Evolutionary conservation across 2,888 invertebrate species (phyloP), one percentile per base, ranked within the genome.

Genomic region (Drosophila aldrichi): DNA sequence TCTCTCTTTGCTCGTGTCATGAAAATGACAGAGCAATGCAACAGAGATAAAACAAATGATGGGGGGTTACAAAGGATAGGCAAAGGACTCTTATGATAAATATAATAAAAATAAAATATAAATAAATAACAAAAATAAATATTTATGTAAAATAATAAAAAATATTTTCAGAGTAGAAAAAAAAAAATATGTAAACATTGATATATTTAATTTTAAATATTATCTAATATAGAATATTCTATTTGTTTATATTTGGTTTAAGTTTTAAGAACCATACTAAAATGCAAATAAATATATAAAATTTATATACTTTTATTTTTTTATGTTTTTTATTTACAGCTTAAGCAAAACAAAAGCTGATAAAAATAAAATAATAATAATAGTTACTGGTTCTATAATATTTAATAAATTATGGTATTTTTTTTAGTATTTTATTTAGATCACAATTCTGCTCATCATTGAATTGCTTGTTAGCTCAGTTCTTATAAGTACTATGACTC

Each of bases 21-120:
- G 81, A 77, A 77, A 77, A 81, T 81, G 62, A 41, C 63, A 63
- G 49, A 49, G 59, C 51, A 56, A 58, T 63, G 79, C 75, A 55
- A 57, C 52, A 54, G 55, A 57, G 56, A 65, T 49, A 79, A 65
- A n/a, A 41, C n/a, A 46, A 44, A 12, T 9, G 6, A 12, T n/a
- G 18, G 57, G 49, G 36, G 36, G 32, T n/a, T 51, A 36, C 49
- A 43, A 34, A 20, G 8, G 22, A 16, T 22, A 22, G 43, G 18
- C 20, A 29, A 32, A 63, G 48, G 60, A 70, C 40, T 8, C 6
- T 43, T 20, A 29, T 29, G 29, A 29, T 29, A 29, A 1, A 7
- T 1, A 29, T 29, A 29, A 29, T 29, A 18, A 40, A 20, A 12
- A 22, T 16, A 41, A 40, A 55, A 14, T 16, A 6, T 36, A 7